These are phyloP conservation scores for Passer montanus DNA, from an alignment of 2,113 vertebrate genomes.

Conservation along the genomic window DNA sequence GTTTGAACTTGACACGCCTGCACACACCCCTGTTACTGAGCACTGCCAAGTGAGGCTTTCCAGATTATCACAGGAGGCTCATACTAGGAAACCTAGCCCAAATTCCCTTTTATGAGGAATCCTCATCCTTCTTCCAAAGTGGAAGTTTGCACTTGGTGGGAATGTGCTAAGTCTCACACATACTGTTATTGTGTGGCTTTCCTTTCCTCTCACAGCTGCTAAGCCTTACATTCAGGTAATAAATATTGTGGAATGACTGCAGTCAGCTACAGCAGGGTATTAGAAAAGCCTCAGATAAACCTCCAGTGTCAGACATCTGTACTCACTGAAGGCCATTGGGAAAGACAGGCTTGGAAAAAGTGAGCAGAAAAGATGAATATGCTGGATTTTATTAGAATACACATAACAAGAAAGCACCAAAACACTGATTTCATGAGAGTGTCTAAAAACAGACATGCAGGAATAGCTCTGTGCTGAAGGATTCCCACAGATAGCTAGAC, in stretches of 20 bases:
- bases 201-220: background rate
- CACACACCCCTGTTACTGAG: background rate
- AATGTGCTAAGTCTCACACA: background rate
- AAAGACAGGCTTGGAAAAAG: conserved; percentile 16
- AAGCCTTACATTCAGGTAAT: background rate
- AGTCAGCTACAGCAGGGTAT: background rate
- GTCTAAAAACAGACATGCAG: background rate
- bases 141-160: background rate
- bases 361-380: background rate
- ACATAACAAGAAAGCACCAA: background rate
- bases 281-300: background rate
- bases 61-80: background rate
- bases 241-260: background rate
- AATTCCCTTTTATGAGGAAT: background rate
- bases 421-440: background rate
- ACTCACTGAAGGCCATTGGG: background rate
- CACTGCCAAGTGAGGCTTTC: background rate
- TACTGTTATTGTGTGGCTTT: background rate
- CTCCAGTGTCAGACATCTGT: background rate
- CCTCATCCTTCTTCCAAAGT: background rate
- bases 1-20: background rate
- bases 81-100: background rate
- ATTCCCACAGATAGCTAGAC: conserved; percentile 20
- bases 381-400: conserved; percentile 7
- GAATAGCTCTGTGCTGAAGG: conserved; percentile 26